A percentile compares a stretch with the other conserved stretches of the same genome.
Evolutionary conservation across 1,140 invertebrate genomes (phyloP).

Genomic region (Drosophila kepulauana): DNA sequence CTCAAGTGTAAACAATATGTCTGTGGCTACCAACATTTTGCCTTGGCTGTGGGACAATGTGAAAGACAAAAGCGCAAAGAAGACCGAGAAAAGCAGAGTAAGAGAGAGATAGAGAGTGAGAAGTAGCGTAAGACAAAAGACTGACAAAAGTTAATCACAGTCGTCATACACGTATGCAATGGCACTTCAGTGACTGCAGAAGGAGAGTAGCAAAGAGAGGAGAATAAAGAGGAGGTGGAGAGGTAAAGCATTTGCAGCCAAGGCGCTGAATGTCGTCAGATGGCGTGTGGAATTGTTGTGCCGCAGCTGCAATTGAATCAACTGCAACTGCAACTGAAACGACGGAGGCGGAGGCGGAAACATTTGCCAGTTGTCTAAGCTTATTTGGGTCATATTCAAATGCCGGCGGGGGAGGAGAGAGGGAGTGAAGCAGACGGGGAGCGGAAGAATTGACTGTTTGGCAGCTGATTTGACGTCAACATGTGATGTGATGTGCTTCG

Average conservation of each 20-base stretch:
- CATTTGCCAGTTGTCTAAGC: slow-evolving; percentile 13
- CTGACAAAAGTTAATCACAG: slow-evolving; percentile 69
- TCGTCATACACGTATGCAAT: slow-evolving; percentile 59
- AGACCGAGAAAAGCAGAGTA: background rate
- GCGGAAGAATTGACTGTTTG: slow-evolving; percentile 7
- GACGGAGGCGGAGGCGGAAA: background rate
- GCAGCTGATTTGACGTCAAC: slow-evolving; percentile 57
- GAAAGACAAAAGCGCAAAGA: slow-evolving; percentile 48
- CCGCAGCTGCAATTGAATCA: slow-evolving; percentile 53
- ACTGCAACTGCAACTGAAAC: slow-evolving; percentile 31
- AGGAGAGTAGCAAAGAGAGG: background rate
- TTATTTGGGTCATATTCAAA: slow-evolving; percentile 58
- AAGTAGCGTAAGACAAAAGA: slow-evolving; percentile 38
- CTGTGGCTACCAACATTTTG: slow-evolving; percentile 56
- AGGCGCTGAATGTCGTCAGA: slow-evolving; percentile 40
- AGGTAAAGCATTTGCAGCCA: slow-evolving; percentile 20
- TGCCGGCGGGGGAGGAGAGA: slow-evolving; percentile 16
- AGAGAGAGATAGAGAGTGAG: background rate
- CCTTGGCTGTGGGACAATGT: slow-evolving; percentile 40
- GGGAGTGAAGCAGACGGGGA: background rate
- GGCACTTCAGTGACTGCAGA: slow-evolving; percentile 39
- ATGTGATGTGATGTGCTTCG: slow-evolving; percentile 6
- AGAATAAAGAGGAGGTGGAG: background rate
- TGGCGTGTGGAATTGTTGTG: slow-evolving; percentile 52
- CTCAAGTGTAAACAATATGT: slow-evolving; percentile 59